Evolutionary conservation across 2,113 vertebrate species (phyloP).

Genomic region (Oryzias javanicus): DNA sequence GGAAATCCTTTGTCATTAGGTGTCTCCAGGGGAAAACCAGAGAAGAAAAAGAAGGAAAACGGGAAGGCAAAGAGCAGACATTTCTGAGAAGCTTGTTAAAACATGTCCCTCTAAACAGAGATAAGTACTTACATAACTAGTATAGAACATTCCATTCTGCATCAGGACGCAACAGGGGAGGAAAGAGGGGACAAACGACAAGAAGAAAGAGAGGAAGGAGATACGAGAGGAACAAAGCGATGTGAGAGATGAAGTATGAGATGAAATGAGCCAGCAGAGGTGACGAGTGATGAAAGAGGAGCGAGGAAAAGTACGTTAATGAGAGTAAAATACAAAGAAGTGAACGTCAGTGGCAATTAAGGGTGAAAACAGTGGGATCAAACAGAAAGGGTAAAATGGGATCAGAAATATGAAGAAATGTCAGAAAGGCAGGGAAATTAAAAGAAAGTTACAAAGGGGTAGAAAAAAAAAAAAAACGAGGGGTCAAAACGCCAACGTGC

Average conservation of each 20-base stretch:
- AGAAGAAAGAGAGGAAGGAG: not conserved
- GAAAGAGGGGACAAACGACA: constrained; percentile 48
- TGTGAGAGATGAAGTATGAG: not conserved
- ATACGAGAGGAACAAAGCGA: not conserved
- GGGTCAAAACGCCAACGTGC: not conserved
- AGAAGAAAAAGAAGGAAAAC: constrained; percentile 15
- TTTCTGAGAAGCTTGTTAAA: constrained; percentile 21
- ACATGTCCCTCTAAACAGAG: constrained; percentile 39
- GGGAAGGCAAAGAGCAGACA: constrained; percentile 22
- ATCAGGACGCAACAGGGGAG: constrained; percentile 60
- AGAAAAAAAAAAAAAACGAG: not conserved
- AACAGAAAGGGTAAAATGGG: not conserved
- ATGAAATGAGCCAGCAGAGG: not conserved
- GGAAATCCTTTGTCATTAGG: constrained; percentile 6
- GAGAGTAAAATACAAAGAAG: not conserved
- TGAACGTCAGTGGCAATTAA: too few relatives aligned
- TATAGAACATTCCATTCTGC: constrained; percentile 91
- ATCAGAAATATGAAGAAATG: not conserved
- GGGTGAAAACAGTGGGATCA: too few relatives aligned
- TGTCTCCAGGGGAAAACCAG: not conserved
- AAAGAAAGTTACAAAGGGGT: not conserved
- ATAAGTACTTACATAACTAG: constrained; percentile 88
- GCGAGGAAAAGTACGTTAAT: too few relatives aligned
- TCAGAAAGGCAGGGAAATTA: not conserved
- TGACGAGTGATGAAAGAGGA: not conserved